Evolutionary conservation across 1,140 invertebrate genomes (phyloP).

Genomic region (Zaprionus gabonicus): DNA sequence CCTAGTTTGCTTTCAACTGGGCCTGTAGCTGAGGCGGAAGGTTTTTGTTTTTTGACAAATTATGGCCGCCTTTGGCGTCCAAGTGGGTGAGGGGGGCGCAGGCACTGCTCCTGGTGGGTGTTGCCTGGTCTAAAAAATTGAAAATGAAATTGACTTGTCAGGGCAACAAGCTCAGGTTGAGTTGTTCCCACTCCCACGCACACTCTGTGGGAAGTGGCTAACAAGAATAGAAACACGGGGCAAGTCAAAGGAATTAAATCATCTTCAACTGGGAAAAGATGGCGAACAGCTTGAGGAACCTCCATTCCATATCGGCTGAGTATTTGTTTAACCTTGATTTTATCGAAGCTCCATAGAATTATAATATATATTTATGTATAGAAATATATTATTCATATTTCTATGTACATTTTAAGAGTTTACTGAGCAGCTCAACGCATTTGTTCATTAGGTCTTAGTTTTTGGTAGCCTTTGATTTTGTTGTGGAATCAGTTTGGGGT

Average conservation of each 20-base stretch:
- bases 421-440: background rate
- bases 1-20: background rate
- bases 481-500: background rate
- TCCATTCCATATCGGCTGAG: background rate
- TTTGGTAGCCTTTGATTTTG: background rate
- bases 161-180: slow-evolving; percentile 69
- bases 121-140: slow-evolving; percentile 62
- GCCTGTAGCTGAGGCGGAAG: background rate
- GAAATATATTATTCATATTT: background rate
- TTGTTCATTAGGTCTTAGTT: background rate
- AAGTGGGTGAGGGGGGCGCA: background rate
- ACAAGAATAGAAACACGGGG: background rate
- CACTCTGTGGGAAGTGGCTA: slow-evolving; percentile 48
- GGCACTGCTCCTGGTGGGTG: background rate
- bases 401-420: background rate
- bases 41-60: slow-evolving; percentile 69
- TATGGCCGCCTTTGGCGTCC: slow-evolving; percentile 62
- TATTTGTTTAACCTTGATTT: background rate
- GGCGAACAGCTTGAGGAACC: background rate
- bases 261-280: slow-evolving; percentile 12
- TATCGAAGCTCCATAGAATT: background rate
- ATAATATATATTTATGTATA: background rate
- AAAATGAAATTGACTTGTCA: slow-evolving; percentile 77
- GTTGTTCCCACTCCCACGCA: slow-evolving; percentile 6
- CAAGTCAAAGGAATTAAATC: slow-evolving; percentile 19